A percentile compares a stretch with the other conserved stretches of the same genome.
phyloP scores from a whole-genome alignment of 2,113 vertebrate genomes.

The Nibea albiflora region DNA sequence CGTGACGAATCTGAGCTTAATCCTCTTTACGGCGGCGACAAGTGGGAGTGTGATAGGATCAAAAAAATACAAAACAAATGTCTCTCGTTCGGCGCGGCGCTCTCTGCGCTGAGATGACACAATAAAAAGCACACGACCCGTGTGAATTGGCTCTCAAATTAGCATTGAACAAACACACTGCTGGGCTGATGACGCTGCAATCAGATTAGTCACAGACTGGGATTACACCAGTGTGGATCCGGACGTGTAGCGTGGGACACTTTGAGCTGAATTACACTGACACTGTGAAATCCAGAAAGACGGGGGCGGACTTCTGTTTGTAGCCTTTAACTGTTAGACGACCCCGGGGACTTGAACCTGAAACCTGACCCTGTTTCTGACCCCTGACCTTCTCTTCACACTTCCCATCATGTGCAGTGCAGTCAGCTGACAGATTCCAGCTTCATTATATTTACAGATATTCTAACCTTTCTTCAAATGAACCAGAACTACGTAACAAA shows the following conservation, averaged over 20 bases:
- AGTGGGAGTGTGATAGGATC: constrained; percentile 63
- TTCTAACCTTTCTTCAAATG: no score
- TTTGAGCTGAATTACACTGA: constrained; percentile 54
- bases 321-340: not conserved
- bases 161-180: constrained; percentile 57
- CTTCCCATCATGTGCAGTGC: not conserved
- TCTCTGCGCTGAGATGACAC: constrained; percentile 14
- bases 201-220: constrained; percentile 76
- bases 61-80: constrained; percentile 7
- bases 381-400: not conserved
- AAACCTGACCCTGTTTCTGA: not conserved
- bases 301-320: not conserved
- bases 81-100: constrained; percentile 38
- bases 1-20: constrained; percentile 67
- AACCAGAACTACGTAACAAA: no score
- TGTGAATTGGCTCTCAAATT: constrained; percentile 60
- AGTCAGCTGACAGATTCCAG: not conserved
- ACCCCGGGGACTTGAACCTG: not conserved
- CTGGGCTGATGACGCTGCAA: constrained; percentile 42
- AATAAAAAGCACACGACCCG: constrained; percentile 44
- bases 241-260: constrained; percentile 18
- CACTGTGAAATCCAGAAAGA: constrained; percentile 47
- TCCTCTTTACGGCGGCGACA: constrained; percentile 61
- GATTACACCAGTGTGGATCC: constrained; percentile 65
- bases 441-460: no score